Percentiles rank a stretch among this genome's conserved stretches.
phyloP scores from a whole-genome alignment of 2,888 invertebrate genomes.

The Leptarthrus brevirostris region DNA sequence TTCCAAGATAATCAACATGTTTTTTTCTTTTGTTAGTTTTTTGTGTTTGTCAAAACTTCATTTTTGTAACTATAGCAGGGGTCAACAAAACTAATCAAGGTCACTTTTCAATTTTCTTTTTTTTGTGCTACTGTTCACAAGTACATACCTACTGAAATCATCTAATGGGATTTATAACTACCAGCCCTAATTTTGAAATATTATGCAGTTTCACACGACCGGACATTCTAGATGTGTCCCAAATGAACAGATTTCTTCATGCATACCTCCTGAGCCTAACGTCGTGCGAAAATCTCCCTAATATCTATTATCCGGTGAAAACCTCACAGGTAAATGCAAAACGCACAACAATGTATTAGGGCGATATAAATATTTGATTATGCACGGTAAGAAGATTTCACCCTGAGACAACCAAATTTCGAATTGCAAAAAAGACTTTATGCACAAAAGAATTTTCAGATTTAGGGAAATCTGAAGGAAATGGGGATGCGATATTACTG shows the following conservation, averaged over 20 bases:
- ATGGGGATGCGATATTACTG: not conserved
- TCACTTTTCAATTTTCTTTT: not conserved
- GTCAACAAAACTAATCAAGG: conserved; percentile 28
- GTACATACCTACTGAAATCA: not conserved
- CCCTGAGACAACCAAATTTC: not conserved
- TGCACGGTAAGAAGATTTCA: conserved; percentile 53
- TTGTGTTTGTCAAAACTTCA: no score
- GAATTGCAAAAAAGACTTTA: not conserved
- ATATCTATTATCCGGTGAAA: conserved; percentile 6
- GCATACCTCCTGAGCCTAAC: not conserved
- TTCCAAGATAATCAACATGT: no score
- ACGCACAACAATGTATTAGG: conserved; percentile 43
- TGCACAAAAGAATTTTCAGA: conserved; percentile 46
- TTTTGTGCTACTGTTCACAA: not conserved
- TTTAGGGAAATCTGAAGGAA: conserved; percentile 42
- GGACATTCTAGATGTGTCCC: not conserved
- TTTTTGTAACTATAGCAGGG: conserved; percentile 11
- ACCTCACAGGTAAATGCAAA: conserved; percentile 41
- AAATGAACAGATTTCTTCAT: not conserved
- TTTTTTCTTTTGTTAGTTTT: no score
- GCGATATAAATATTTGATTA: conserved; percentile 54
- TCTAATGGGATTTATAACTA: not conserved
- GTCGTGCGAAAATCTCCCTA: conserved; percentile 46
- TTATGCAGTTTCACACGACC: conserved; percentile 50
- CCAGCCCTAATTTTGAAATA: conserved; percentile 34